Conservation (phyloP, 2,888 invertebrate genomes). For the Herminia tarsipennalis region DNA sequence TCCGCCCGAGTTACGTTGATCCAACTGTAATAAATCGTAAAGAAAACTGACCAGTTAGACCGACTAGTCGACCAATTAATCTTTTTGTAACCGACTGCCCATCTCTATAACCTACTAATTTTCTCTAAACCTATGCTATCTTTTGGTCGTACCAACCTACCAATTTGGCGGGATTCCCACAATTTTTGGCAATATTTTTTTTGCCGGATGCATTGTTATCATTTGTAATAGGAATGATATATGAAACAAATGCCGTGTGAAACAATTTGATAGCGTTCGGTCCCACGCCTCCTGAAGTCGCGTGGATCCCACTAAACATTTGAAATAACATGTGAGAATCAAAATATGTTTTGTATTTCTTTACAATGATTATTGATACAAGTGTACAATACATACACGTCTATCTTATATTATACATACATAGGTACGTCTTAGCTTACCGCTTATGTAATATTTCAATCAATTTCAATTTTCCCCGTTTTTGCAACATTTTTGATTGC, state of each 20-base stretch:
- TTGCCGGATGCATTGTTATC: slow-evolving; percentile 12
- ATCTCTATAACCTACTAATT: too few species aligned
- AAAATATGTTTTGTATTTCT: slow-evolving; percentile 4
- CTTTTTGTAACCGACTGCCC: too few species aligned
- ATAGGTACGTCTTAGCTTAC: too few species aligned
- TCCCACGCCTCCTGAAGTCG: slow-evolving; percentile 11
- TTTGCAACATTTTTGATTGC: too few species aligned
- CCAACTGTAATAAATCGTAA: too few species aligned
- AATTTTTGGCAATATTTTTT: background rate
- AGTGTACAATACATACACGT: background rate
- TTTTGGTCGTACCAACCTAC: background rate
- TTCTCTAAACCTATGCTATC: too few species aligned
- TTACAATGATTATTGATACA: slow-evolving; percentile 5
- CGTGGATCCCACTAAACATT: slow-evolving; percentile 8
- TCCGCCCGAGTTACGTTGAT: too few species aligned
- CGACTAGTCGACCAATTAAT: too few species aligned
- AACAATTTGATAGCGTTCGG: slow-evolving; percentile 7
- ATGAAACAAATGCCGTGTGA: slow-evolving; percentile 11
- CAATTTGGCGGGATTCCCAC: background rate
- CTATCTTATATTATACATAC: too few species aligned
- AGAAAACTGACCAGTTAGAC: too few species aligned
- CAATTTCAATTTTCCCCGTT: too few species aligned
- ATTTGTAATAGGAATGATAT: slow-evolving; percentile 7
- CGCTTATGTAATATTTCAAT: too few species aligned
- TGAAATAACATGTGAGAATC: slow-evolving; percentile 6